Conservation (phyloP, 2,888 invertebrate genomes). For the Harpagoxenus sublaevis region DNA sequence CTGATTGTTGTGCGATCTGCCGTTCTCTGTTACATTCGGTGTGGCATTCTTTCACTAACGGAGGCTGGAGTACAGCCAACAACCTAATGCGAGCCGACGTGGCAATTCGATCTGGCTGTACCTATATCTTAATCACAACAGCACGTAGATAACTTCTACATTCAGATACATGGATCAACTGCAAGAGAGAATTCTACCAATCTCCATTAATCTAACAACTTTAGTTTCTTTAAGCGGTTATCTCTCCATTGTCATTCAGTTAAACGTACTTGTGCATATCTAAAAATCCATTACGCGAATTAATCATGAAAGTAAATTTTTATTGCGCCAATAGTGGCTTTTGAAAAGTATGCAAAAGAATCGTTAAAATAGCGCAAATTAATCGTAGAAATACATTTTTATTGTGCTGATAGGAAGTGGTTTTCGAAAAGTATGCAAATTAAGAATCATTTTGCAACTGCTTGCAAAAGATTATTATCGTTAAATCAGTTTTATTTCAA, state of each 20-base stretch:
- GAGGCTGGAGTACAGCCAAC: slow-evolving; percentile 49
- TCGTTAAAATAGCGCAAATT: not conserved
- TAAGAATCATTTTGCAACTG: not conserved
- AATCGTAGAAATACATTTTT: not conserved
- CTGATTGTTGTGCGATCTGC: slow-evolving; percentile 55
- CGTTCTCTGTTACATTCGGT: slow-evolving; percentile 54
- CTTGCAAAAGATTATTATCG: slow-evolving; percentile 1
- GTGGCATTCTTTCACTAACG: slow-evolving; percentile 52
- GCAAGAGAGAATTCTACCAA: not conserved
- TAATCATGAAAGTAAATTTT: not conserved
- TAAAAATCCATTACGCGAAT: not conserved
- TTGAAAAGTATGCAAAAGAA: not conserved
- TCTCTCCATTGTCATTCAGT: not conserved
- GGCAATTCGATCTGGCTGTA: slow-evolving; percentile 43
- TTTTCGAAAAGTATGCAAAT: not conserved
- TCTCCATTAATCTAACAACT: not conserved
- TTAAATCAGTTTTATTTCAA: not conserved
- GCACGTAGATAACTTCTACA: slow-evolving; percentile 21
- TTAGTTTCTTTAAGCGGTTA: not conserved
- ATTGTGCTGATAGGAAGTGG: not conserved
- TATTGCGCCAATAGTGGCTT: not conserved
- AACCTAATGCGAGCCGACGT: slow-evolving; percentile 48
- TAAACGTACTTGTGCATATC: no score
- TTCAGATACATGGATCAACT: not conserved
- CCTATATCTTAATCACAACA: slow-evolving; percentile 40